Evolutionary conservation across 1,140 invertebrate genomes (phyloP), one percentile per base, ranked within the genome.

Genomic region (Drosophila triauraria): DNA sequence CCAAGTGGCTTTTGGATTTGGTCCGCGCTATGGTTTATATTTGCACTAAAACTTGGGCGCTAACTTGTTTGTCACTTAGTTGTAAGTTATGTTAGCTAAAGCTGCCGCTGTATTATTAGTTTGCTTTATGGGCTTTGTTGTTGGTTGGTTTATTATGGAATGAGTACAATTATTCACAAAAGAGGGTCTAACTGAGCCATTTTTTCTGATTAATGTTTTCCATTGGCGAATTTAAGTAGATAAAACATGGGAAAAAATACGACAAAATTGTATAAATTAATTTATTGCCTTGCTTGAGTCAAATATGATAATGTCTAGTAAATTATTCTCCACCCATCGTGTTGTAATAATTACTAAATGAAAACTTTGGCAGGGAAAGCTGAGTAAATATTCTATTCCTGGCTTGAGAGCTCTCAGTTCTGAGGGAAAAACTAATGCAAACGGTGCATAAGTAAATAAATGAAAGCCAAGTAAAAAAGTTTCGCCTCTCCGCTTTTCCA

Each of bases 361-460:
- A 15, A 38, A 23, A 40, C 53, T 23, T 23, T 54, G 38, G 0
- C 20, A 4, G 51, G 51, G 13, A 54, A 54, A 38, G 2, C 53
- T 54, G 35, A 40, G 15, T 1, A 54, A 54, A 54, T 54, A 25
- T 23, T n/a, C 20, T 54, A 9, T 53, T 53, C 51, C 12, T 12
- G 7, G 12, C 27, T 20, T 53, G 15, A 50, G 13, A 27, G 13
- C 12, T 7, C 20, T 47, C 20, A 13, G 46, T 47, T 13, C 20
- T 47, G 0, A 35, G 4, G 50, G 13, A 38, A 38, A 40, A 54
- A 12, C 38, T 32, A 75, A 35, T 50, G 57, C 53, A 75, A 57
- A 67, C 17, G 67, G 75, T 77, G 65, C 56, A 79, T 80, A 60
- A 61, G 69, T 69, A 65, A 80, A 71, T 50, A 81, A 70, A 48